Evolutionary conservation across 2,113 vertebrate genomes (phyloP), one percentile per base, ranked within the genome.

Genomic region (Peromyscus leucopus): DNA sequence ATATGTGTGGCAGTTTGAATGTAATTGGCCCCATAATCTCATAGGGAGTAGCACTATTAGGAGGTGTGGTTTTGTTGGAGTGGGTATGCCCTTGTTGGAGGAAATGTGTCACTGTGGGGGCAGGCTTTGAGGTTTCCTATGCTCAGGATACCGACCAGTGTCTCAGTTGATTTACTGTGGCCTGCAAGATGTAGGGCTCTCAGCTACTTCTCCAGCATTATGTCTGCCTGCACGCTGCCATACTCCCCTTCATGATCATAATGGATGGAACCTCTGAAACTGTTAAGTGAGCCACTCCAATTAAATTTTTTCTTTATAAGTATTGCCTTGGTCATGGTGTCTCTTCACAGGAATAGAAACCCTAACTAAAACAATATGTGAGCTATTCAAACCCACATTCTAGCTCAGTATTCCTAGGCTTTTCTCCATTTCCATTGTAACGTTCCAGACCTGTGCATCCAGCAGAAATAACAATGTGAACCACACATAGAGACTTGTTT

Each of bases 181-280:
- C 19, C 36, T 74, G n/a, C 19, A 74, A 39, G 19, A 74, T 39
- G 36, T 10, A 72, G 71, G 7, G 4, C 71, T 21, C 36, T 72
- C 19, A 22, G 71, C 17, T 74, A 22, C 19, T 74, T 19, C 19
- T 74, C 19, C 71, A 74, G 71, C 8, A 39, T 17, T 17, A 39
- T 0, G 9, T 22, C 71, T 0, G 19, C 36, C 71, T 74, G 19
- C n/a, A 22, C 3, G n/a, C 3, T 0, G 8, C n/a, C n/a, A 74
- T 10, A 19, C 71, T 74, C 71, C n/a, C 16, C 19, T 3, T 17
- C 71, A 74, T n/a, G n/a, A 74, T 39, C 33, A 72, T 21, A 72
- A 39, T 22, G 3, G 17, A 72, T 7, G n/a, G 36, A 22, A 74
- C 36, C n/a, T 74, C 36, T 74, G 36, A 74, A 72, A n/a, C 16